These are phyloP conservation scores for Aurelia sp. DNA, from an alignment of 30 jellyfish, hydroid and myxozoan genomes.

Conservation along the genomic window DNA sequence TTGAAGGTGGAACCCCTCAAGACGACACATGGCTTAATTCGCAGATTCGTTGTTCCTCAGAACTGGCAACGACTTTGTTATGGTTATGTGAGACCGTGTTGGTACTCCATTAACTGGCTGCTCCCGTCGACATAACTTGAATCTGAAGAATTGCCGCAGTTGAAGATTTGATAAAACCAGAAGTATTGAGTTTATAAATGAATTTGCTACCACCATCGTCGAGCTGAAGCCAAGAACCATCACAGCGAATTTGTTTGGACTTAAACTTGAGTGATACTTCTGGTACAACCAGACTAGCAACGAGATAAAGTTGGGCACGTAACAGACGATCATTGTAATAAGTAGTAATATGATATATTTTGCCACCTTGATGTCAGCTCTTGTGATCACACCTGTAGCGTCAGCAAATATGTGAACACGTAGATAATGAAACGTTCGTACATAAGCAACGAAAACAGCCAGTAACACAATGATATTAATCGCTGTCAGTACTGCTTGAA, in stretches of 20 bases:
- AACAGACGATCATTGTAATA: neutral
- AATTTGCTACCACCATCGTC: neutral
- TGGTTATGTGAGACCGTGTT: too few species aligned
- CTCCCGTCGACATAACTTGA: too few species aligned
- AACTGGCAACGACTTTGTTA: too few species aligned
- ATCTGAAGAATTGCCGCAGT: too few species aligned
- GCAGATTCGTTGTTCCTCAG: too few species aligned
- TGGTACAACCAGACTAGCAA: constrained; percentile 6
- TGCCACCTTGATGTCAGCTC: neutral
- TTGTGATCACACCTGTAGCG: neutral
- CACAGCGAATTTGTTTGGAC: neutral
- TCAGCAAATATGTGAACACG: too few species aligned
- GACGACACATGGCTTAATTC: too few species aligned
- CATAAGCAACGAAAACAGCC: neutral
- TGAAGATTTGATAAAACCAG: neutral
- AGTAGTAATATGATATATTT: neutral
- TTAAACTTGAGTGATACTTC: neutral
- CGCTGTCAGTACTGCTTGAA: neutral
- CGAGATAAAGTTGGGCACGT: constrained; percentile 6
- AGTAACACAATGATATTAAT: neutral
- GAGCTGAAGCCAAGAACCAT: neutral
- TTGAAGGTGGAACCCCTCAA: too few species aligned
- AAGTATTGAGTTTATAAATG: neutral
- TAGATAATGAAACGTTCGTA: neutral
- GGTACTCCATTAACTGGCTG: too few species aligned